Evolutionary conservation across 2,888 invertebrate genomes (phyloP).

Genomic region (Chromoteleia sp.): DNA sequence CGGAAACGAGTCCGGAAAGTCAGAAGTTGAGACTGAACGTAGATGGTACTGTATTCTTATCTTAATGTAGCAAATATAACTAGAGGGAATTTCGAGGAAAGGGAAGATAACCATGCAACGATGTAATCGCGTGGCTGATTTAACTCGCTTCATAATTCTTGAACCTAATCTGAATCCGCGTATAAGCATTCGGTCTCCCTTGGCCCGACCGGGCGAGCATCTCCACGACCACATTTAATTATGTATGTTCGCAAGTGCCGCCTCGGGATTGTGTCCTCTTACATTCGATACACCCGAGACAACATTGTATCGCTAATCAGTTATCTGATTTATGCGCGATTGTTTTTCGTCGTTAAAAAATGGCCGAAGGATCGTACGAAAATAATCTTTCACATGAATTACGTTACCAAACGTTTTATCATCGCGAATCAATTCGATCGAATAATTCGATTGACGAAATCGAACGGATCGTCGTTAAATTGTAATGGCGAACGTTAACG

Average conservation of each 20-base stretch:
- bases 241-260: slow-evolving; percentile 74
- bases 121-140: slow-evolving; percentile 84
- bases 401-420: background rate
- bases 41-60: slow-evolving; percentile 76
- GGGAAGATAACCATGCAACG: slow-evolving; percentile 82
- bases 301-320: slow-evolving; percentile 36
- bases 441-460: slow-evolving; percentile 24
- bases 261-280: slow-evolving; percentile 55
- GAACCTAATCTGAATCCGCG: slow-evolving; percentile 83
- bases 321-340: slow-evolving; percentile 48
- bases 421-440: background rate
- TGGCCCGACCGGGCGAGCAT: slow-evolving; percentile 58
- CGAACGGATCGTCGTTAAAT: slow-evolving; percentile 16
- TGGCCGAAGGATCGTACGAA: background rate
- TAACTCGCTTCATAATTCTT: slow-evolving; percentile 84
- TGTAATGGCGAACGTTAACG: slow-evolving; percentile 44
- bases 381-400: slow-evolving; percentile 8
- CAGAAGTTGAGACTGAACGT: slow-evolving; percentile 74
- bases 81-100: slow-evolving; percentile 77
- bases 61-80: slow-evolving; percentile 82
- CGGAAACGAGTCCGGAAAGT: slow-evolving; percentile 31
- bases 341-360: slow-evolving; percentile 14
- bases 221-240: slow-evolving; percentile 81
- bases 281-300: slow-evolving; percentile 60
- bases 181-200: slow-evolving; percentile 79